Conservation (phyloP, 2,113 vertebrate genomes). For the Bubo scandiacus region DNA sequence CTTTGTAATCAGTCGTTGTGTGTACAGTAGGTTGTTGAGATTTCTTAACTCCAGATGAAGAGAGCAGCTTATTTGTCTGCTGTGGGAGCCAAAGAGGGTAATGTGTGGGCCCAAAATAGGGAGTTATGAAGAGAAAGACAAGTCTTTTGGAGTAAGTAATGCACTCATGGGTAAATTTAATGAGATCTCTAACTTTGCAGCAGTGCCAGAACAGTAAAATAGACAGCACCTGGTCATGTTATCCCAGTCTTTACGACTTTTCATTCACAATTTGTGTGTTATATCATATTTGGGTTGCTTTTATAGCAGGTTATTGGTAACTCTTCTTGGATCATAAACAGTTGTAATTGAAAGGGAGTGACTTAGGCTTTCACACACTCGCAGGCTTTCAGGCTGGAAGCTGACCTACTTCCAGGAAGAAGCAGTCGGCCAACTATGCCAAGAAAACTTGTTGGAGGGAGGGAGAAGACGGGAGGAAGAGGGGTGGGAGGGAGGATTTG, state of each 20-base stretch:
- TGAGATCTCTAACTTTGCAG: neutral
- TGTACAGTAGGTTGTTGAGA: neutral
- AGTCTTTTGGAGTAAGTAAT: neutral
- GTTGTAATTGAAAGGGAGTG: neutral
- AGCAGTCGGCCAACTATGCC: neutral
- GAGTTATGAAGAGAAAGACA: neutral
- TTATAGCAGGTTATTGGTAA: neutral
- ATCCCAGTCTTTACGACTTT: neutral
- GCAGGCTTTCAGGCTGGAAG: neutral
- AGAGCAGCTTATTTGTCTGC: neutral
- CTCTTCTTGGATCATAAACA: neutral
- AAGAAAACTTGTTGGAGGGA: neutral
- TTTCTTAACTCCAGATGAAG: neutral
- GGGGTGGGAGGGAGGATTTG: neutral
- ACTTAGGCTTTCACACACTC: neutral
- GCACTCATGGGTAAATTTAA: neutral
- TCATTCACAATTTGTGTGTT: neutral
- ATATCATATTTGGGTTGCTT: neutral
- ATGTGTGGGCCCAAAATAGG: neutral
- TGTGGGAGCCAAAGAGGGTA: neutral
- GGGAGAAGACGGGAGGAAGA: neutral
- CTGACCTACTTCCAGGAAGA: slow-evolving; percentile 36
- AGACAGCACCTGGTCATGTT: neutral
- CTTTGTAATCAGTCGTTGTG: neutral
- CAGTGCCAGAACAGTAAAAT: neutral